Conservation (phyloP, 2,888 invertebrate genomes). For the Xanthorhoe spadicearia region DNA sequence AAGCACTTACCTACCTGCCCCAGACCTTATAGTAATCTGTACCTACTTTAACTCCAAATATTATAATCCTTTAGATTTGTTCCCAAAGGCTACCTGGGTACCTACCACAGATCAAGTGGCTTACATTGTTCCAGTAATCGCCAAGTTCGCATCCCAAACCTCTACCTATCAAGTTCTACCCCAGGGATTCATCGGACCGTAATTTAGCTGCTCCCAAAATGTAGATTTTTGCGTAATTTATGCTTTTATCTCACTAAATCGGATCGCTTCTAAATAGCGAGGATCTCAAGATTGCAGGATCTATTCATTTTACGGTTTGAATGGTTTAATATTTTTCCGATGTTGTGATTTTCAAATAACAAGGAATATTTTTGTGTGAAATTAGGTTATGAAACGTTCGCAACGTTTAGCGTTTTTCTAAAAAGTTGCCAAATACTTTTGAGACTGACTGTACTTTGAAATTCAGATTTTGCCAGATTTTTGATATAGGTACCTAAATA, state of each 20-base stretch:
- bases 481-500: too few relatives aligned
- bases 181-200: constrained; percentile 32
- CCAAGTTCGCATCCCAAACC: constrained; percentile 16
- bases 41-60: neutral
- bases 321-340: neutral
- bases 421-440: too few relatives aligned
- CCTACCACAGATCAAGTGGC: constrained; percentile 5
- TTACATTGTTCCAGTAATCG: constrained; percentile 12
- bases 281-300: neutral
- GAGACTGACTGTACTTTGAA: too few relatives aligned
- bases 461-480: too few relatives aligned
- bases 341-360: too few relatives aligned
- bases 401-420: too few relatives aligned
- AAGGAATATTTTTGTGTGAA: too few relatives aligned
- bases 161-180: constrained; percentile 17
- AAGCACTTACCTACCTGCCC: neutral
- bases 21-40: neutral
- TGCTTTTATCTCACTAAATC: constrained; percentile 34
- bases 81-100: constrained; percentile 11
- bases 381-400: too few relatives aligned
- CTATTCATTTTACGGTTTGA: neutral
- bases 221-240: constrained; percentile 41
- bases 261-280: constrained; percentile 22
- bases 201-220: constrained; percentile 38
- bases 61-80: constrained; percentile 3